Conservation (phyloP, 1,140 invertebrate species). For the Frieseomelitta varia region DNA sequence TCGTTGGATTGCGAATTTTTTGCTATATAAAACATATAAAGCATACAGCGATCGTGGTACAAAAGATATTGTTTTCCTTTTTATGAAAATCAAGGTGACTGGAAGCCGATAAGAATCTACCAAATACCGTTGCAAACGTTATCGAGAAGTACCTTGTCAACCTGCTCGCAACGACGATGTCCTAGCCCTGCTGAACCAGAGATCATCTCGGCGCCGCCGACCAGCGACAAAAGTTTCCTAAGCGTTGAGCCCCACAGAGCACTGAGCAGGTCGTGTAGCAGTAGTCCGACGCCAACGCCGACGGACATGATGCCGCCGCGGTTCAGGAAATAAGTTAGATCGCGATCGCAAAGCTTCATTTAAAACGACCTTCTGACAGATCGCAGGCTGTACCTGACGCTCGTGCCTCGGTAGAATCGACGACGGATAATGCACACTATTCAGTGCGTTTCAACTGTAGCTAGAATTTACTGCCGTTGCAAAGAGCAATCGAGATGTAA, state of each 20-base stretch:
- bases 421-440: conserved; percentile 14
- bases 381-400: conserved; percentile 41
- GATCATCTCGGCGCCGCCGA: conserved; percentile 63
- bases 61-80: background rate
- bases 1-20: too few relatives aligned
- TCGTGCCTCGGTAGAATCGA: conserved; percentile 44
- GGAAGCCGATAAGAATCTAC: conserved; percentile 83
- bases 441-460: conserved; percentile 2
- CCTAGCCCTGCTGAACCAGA: conserved; percentile 72
- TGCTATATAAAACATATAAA: too few relatives aligned
- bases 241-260: conserved; percentile 74
- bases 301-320: conserved; percentile 44
- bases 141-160: conserved; percentile 65
- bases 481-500: background rate
- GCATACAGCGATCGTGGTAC: too few relatives aligned
- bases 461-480: conserved; percentile 46
- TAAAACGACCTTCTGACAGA: background rate
- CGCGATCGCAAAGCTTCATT: background rate
- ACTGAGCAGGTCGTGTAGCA: conserved; percentile 81
- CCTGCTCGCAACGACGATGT: conserved; percentile 68
- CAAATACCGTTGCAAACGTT: conserved; percentile 82
- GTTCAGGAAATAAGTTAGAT: conserved; percentile 51
- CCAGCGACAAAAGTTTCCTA: conserved; percentile 69
- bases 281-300: conserved; percentile 79
- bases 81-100: conserved; percentile 67